phyloP scores from a whole-genome alignment of 2,113 vertebrate genomes.

The Calyptomena viridis region DNA sequence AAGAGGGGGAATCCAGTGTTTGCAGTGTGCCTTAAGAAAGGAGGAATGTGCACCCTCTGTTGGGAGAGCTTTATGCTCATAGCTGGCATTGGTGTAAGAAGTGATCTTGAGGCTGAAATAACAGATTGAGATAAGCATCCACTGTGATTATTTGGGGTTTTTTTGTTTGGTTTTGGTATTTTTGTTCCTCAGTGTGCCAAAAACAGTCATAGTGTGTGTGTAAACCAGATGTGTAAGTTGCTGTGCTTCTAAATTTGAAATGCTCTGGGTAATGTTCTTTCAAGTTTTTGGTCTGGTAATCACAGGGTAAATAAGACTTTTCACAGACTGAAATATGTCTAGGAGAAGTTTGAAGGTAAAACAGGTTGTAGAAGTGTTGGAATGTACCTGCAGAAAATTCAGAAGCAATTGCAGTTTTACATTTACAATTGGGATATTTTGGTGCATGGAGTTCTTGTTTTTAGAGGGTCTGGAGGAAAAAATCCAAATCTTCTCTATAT shows the following conservation, averaged over 20 bases:
- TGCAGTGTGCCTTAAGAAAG: background rate
- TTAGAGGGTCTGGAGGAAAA: background rate
- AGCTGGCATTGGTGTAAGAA: background rate
- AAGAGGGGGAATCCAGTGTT: background rate
- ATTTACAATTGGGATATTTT: background rate
- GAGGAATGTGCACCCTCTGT: background rate
- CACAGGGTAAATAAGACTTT: background rate
- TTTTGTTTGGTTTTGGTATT: fast-evolving
- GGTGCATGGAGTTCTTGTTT: background rate
- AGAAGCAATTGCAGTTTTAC: background rate
- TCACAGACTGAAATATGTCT: background rate
- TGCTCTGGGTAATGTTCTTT: background rate
- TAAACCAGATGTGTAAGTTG: background rate
- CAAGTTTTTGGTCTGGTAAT: background rate
- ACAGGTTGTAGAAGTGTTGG: background rate
- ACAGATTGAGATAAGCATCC: background rate
- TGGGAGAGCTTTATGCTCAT: background rate
- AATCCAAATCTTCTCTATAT: background rate
- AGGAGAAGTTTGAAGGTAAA: background rate
- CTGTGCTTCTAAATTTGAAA: background rate
- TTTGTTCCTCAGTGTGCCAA: background rate
- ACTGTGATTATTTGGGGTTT: background rate
- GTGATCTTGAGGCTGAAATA: background rate
- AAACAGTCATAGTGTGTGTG: background rate
- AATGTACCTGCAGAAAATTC: background rate